Evolutionary conservation across 2,113 vertebrate genomes (phyloP).

Genomic region (Lycaon pictus): DNA sequence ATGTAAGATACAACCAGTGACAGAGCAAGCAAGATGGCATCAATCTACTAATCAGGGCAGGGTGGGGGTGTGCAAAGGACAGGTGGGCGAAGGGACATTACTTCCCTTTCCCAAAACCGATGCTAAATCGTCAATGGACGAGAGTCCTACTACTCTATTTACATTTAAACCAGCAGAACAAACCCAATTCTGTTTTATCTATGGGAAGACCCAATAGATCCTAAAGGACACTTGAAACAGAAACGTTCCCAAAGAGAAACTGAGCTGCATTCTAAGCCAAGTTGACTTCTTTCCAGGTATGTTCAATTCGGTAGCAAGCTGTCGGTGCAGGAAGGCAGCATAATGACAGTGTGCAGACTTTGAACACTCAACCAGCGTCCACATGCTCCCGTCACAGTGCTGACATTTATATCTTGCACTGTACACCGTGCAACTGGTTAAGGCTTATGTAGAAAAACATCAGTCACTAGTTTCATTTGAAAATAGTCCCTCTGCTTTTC

Average conservation of each 20-base stretch:
- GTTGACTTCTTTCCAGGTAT: slow-evolving; percentile 74
- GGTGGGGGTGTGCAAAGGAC: not conserved
- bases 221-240: slow-evolving; percentile 47
- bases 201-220: slow-evolving; percentile 5
- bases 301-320: slow-evolving; percentile 70
- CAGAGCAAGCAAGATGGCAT: not conserved
- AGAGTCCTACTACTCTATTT: not conserved
- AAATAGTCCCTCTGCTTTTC: slow-evolving; percentile 19
- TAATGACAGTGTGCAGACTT: slow-evolving; percentile 72
- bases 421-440: not conserved
- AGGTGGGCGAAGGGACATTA: not conserved
- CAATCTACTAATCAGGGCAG: not conserved
- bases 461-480: slow-evolving; percentile 58
- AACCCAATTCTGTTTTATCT: slow-evolving; percentile 30
- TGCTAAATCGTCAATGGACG: not conserved
- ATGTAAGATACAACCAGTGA: not conserved
- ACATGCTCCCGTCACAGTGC: not conserved
- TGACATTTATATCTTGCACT: slow-evolving; percentile 67
- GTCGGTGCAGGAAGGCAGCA: slow-evolving; percentile 61
- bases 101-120: not conserved
- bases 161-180: slow-evolving; percentile 42
- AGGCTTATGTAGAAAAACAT: slow-evolving; percentile 58
- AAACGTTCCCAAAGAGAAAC: slow-evolving; percentile 61
- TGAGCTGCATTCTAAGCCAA: slow-evolving; percentile 62
- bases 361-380: slow-evolving; percentile 49